Conservation (phyloP, 2,797 vertebrate genomes). For the Austrolebias charrua region DNA sequence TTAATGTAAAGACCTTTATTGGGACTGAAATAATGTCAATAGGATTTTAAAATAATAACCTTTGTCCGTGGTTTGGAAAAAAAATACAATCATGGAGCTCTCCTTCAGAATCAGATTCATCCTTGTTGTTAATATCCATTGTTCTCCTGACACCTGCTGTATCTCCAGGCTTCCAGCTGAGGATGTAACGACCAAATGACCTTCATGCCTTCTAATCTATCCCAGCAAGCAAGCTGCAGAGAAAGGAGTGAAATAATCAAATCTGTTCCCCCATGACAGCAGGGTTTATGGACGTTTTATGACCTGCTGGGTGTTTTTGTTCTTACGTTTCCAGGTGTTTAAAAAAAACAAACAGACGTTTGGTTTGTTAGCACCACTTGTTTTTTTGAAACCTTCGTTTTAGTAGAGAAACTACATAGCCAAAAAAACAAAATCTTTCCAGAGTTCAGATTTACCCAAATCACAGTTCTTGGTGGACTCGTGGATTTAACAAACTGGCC, state of each 20-base stretch:
- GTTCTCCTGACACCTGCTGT: conserved; percentile 15
- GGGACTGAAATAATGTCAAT: not conserved
- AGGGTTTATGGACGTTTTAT: not conserved
- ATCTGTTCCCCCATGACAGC: conserved; percentile 7
- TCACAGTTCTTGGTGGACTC: too few relatives aligned
- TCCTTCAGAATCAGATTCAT: not conserved
- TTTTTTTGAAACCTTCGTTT: too few relatives aligned
- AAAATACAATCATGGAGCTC: too few relatives aligned
- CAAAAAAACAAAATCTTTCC: too few relatives aligned
- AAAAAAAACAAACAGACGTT: too few relatives aligned
- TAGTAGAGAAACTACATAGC: too few relatives aligned
- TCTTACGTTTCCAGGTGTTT: too few relatives aligned
- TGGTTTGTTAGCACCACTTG: too few relatives aligned
- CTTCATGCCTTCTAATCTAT: conserved; percentile 48
- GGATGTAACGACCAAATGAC: conserved; percentile 22
- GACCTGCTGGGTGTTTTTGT: too few relatives aligned
- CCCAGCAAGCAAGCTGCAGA: not conserved
- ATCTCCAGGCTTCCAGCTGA: conserved; percentile 30
- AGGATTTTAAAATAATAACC: not conserved
- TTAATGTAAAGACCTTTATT: not conserved
- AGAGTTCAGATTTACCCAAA: too few relatives aligned
- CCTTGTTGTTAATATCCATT: conserved; percentile 14
- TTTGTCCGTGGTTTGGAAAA: not conserved
- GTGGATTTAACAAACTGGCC: too few relatives aligned
- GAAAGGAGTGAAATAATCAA: conserved; percentile 4